Conservation (phyloP, 2,113 vertebrate species). For the Crotophaga sulcirostris region DNA sequence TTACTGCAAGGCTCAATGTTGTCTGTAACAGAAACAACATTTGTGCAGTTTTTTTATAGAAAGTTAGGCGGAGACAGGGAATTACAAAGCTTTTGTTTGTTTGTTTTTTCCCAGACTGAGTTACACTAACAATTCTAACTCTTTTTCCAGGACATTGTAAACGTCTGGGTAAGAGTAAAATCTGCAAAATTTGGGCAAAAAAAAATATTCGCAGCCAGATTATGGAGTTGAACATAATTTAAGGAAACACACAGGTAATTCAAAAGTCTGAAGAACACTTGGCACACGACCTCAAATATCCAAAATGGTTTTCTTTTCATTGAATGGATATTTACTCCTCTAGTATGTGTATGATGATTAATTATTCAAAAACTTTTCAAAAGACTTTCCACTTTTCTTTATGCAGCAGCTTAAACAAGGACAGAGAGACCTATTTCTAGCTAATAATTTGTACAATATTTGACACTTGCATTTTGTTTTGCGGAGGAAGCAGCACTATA, state of each 20-base stretch:
- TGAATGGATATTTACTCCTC: background rate
- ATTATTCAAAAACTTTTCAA: background rate
- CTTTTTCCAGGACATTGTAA: background rate
- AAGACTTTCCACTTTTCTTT: background rate
- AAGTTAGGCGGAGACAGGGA: background rate
- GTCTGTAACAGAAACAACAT: background rate
- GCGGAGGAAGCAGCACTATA: background rate
- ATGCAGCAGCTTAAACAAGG: background rate
- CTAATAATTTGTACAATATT: background rate
- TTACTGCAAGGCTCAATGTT: background rate
- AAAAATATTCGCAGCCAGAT: background rate
- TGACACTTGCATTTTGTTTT: background rate
- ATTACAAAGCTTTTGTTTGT: background rate
- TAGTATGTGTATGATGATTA: background rate
- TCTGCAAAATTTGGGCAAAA: background rate
- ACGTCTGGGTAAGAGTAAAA: background rate
- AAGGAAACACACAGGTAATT: background rate
- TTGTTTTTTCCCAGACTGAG: background rate
- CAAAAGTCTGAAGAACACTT: background rate
- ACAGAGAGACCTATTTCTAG: background rate
- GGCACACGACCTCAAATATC: background rate
- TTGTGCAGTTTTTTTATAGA: background rate
- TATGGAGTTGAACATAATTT: background rate
- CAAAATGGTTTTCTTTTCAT: background rate
- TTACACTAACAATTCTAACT: background rate